A percentile compares a stretch with the other conserved stretches of the same genome.
Evolutionary conservation across 2,113 vertebrate species (phyloP).

Genomic region (Esox niger): DNA sequence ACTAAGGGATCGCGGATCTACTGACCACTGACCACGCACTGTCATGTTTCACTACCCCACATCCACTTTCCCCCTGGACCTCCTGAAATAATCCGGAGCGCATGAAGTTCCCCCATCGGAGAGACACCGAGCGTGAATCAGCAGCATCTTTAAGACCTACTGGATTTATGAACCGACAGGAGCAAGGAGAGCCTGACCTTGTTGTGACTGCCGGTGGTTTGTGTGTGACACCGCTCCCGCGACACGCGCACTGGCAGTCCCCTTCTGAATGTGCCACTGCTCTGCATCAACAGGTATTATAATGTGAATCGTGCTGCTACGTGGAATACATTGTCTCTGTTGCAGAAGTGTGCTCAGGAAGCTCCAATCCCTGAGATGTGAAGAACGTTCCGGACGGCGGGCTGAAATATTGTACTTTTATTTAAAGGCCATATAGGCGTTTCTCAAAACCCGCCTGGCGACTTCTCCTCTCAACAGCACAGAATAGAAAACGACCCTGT

Average conservation of each 20-base stretch:
- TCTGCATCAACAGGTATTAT: conserved; percentile 26
- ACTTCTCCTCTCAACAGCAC: conserved; percentile 24
- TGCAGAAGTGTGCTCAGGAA: no score
- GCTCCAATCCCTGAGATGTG: conserved; percentile 42
- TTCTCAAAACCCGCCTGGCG: conserved; percentile 30
- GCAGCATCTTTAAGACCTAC: not conserved
- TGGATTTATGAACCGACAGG: not conserved
- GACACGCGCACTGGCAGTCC: no score
- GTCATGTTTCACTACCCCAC: not conserved
- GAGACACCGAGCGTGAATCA: not conserved
- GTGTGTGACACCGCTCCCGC: not conserved
- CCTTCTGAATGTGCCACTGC: not conserved
- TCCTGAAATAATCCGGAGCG: no score
- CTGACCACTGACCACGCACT: not conserved
- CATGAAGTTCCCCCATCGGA: not conserved
- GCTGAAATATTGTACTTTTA: conserved; percentile 40
- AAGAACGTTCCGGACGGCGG: conserved; percentile 37
- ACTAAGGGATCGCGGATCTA: no score
- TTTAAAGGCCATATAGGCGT: conserved; percentile 49
- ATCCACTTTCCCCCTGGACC: no score
- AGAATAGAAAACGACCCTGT: not conserved
- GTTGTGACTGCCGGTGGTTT: conserved; percentile 2
- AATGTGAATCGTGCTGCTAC: not conserved
- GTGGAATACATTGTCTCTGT: no score
- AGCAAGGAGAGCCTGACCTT: conserved; percentile 12